Conservation (phyloP, 2,888 invertebrate genomes). For the Agrypnus murinus region DNA sequence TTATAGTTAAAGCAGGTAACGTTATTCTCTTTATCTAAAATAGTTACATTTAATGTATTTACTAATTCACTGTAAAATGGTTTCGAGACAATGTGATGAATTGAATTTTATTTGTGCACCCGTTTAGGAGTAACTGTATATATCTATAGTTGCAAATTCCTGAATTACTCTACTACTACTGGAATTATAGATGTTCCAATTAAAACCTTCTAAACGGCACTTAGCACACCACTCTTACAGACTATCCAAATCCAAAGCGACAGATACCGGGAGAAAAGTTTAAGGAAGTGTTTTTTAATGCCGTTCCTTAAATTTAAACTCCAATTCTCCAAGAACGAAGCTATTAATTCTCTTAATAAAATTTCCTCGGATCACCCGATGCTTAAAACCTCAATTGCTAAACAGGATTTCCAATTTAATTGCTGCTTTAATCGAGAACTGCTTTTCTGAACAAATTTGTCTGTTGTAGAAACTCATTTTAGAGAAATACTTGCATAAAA, state of each 20-base stretch:
- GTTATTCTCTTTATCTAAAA: background rate
- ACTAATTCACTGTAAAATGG: constrained; percentile 15
- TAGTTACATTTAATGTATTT: constrained; percentile 19
- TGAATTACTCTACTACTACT: background rate
- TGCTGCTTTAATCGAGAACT: constrained; percentile 8
- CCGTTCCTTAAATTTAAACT: no score
- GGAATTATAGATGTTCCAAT: constrained; percentile 15
- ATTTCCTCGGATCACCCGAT: constrained; percentile 8
- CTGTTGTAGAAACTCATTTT: background rate
- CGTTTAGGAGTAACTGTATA: constrained; percentile 5
- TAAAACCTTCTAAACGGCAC: constrained; percentile 19
- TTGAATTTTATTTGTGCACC: constrained; percentile 18
- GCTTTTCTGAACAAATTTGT: background rate
- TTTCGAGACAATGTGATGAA: constrained; percentile 13
- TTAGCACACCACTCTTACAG: background rate
- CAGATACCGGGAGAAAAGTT: no score
- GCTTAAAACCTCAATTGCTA: background rate
- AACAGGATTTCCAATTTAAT: background rate
- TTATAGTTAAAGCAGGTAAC: no score
- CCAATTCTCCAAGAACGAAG: background rate
- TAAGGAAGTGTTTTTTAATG: no score
- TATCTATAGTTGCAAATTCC: constrained; percentile 20
- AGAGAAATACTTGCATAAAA: background rate
- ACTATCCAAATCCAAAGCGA: no score
- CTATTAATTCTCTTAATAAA: constrained; percentile 26